phyloP scores from a whole-genome alignment of 2,113 vertebrate species.

The Felis chaus region DNA sequence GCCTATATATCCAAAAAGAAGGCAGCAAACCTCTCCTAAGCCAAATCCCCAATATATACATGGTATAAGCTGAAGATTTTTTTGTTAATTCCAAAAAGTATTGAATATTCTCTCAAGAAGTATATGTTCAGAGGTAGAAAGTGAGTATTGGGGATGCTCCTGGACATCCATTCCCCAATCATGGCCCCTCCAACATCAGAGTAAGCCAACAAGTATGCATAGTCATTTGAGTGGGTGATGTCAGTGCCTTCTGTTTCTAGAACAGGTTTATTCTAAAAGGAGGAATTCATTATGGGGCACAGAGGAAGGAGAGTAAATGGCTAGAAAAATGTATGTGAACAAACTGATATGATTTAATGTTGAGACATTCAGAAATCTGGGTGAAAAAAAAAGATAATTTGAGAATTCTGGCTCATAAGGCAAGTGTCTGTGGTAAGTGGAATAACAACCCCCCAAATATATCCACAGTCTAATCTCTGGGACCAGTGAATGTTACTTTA shows the following conservation, averaged over 20 bases:
- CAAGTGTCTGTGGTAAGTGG: not conserved
- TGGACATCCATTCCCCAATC: not conserved
- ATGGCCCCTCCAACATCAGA: not conserved
- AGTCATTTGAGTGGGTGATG: not conserved
- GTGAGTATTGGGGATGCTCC: not conserved
- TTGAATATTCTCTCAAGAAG: constrained; percentile 37
- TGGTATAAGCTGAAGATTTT: not conserved
- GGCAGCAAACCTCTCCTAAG: not conserved
- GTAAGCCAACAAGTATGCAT: not conserved
- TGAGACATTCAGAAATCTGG: not conserved
- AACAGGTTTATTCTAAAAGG: constrained; percentile 19
- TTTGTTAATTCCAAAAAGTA: constrained; percentile 11
- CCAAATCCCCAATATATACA: constrained; percentile 47
- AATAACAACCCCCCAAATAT: not conserved
- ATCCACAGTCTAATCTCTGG: not conserved
- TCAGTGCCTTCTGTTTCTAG: not conserved
- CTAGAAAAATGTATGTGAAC: constrained; percentile 3
- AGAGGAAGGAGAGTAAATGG: not conserved
- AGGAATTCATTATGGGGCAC: not conserved
- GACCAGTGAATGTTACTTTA: not conserved
- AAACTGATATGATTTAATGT: not conserved
- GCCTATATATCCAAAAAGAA: not conserved
- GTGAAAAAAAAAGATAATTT: not conserved
- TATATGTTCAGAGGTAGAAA: constrained; percentile 7
- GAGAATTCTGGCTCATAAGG: not conserved